Evolutionary conservation across 2,797 vertebrate species (phyloP).

Genomic region (Prionace glauca): DNA sequence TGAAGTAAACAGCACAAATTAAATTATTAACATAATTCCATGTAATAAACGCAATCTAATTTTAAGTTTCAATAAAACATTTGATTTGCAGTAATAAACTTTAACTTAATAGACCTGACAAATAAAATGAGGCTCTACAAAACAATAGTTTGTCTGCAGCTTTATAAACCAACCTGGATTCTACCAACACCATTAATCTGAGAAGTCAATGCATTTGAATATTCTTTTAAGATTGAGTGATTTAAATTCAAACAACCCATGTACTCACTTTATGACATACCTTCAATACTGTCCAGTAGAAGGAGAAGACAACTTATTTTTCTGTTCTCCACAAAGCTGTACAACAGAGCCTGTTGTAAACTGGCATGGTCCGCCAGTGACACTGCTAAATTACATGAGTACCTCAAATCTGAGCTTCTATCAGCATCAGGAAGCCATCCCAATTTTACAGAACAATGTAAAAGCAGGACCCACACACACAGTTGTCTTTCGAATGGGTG

Average conservation of each 20-base stretch:
- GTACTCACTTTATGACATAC: neutral
- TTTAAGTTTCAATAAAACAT: neutral
- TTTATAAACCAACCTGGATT: neutral
- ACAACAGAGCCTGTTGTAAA: neutral
- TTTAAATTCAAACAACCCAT: neutral
- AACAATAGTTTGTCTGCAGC: neutral
- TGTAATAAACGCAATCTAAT: neutral
- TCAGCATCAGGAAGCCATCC: neutral
- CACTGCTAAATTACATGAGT: neutral
- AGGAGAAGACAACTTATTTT: neutral
- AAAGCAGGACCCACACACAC: neutral
- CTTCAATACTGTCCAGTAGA: neutral
- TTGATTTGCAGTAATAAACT: neutral
- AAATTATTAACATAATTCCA: neutral
- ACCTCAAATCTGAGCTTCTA: neutral
- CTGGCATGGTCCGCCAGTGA: neutral
- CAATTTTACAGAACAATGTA: neutral
- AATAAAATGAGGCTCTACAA: neutral
- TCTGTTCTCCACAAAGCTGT: neutral
- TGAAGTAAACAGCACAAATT: neutral
- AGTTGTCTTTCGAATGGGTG: constrained; percentile 25
- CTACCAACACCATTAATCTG: neutral
- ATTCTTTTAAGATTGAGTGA: neutral
- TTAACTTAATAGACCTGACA: neutral
- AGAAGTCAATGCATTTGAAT: neutral